These are phyloP conservation scores for Rhinogobius similis DNA, from an alignment of 2,113 vertebrate genomes.

Conservation along the genomic window DNA sequence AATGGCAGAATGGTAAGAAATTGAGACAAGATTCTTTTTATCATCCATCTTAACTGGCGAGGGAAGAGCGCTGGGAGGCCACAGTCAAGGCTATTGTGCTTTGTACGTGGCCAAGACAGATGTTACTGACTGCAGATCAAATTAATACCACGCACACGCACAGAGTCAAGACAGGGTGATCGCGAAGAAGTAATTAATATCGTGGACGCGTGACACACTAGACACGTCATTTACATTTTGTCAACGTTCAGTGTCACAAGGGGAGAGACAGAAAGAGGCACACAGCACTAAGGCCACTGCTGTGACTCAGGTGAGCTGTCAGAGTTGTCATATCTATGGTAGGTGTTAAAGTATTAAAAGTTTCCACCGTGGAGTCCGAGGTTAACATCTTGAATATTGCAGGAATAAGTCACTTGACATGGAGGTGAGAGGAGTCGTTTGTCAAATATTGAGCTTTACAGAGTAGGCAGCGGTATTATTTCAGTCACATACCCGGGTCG, in stretches of 20 bases:
- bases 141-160: conserved; percentile 50
- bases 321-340: conserved; percentile 4
- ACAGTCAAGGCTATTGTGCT: conserved; percentile 31
- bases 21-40: conserved; percentile 11
- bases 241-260: conserved; percentile 1
- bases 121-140: conserved; percentile 33
- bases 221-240: conserved; percentile 42
- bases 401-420: conserved; percentile 5
- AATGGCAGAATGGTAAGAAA: conserved; percentile 11
- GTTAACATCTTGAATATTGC: conserved; percentile 8
- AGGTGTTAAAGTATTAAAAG: conserved; percentile 1
- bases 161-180: conserved; percentile 34
- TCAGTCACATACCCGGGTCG: not conserved
- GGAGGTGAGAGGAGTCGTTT: not conserved
- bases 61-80: conserved; percentile 5
- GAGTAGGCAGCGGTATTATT: not conserved
- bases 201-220: conserved; percentile 26
- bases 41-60: conserved; percentile 16
- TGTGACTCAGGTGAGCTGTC: conserved; percentile 37
- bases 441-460: not conserved
- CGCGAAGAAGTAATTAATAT: conserved; percentile 39
- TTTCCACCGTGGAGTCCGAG: not conserved
- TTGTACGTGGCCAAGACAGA: conserved; percentile 33
- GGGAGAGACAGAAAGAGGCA: conserved; percentile 25
- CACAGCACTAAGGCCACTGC: conserved; percentile 31